These are phyloP conservation scores for Eulimnadia texana DNA, from an alignment of 1,140 invertebrate genomes.

Conservation along the genomic window DNA sequence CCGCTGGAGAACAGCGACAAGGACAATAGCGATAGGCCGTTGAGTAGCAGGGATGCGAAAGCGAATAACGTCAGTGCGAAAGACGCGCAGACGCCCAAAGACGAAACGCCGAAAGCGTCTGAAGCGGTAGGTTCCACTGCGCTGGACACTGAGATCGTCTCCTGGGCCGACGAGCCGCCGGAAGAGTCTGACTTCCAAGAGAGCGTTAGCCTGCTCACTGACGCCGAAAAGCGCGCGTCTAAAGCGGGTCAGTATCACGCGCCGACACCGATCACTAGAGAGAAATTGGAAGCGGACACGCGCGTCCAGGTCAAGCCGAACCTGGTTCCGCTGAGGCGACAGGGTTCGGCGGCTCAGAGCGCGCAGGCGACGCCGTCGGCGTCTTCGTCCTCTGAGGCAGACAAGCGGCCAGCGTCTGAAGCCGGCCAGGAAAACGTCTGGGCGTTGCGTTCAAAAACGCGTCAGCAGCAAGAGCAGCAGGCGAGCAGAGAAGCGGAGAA, in stretches of 20 bases:
- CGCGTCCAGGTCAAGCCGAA: constrained; percentile 29
- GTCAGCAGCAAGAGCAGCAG: constrained; percentile 26
- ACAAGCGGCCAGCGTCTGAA: background rate
- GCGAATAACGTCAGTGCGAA: background rate
- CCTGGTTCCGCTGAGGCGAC: constrained; percentile 20
- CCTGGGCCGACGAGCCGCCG: constrained; percentile 12
- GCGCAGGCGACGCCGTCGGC: background rate
- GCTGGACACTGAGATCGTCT: background rate
- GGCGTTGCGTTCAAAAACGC: constrained; percentile 52
- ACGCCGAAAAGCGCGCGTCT: background rate
- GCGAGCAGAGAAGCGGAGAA: constrained; percentile 25
- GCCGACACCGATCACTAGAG: constrained; percentile 43
- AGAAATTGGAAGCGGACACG: constrained; percentile 38
- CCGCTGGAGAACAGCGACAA: background rate
- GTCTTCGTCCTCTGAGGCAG: background rate
- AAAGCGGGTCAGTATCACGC: constrained; percentile 27
- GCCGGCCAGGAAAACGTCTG: constrained; percentile 43
- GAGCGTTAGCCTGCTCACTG: background rate
- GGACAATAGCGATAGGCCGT: background rate
- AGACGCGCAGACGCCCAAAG: background rate
- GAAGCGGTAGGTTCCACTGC: background rate
- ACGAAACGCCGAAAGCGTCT: background rate
- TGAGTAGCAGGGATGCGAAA: background rate
- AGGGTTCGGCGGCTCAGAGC: background rate
- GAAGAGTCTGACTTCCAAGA: background rate